These are phyloP conservation scores for Heliconius hewitsoni DNA, from an alignment of 1,140 invertebrate species.

Conservation along the genomic window DNA sequence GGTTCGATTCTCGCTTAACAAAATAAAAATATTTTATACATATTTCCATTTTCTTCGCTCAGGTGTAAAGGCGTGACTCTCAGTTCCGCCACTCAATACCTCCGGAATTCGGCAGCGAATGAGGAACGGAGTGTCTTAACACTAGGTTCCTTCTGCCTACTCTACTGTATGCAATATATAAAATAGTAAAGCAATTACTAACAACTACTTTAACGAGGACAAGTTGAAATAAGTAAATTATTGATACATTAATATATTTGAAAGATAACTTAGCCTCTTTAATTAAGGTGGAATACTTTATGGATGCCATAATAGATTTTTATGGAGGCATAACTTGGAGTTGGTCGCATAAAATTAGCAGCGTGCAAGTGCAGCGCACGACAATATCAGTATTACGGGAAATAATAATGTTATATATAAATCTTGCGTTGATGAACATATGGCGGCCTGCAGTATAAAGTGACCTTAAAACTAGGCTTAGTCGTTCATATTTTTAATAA, in stretches of 20 bases:
- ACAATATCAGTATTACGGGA: neutral
- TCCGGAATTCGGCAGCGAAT: too few relatives aligned
- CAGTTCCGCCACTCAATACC: too few relatives aligned
- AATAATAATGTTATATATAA: constrained; percentile 7
- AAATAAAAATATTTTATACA: too few relatives aligned
- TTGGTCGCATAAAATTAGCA: constrained; percentile 20
- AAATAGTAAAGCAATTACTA: constrained; percentile 1
- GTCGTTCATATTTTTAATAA: too few relatives aligned
- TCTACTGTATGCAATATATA: constrained; percentile 2
- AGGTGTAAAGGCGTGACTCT: too few relatives aligned
- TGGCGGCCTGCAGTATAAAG: neutral
- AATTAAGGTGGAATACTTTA: constrained; percentile 30
- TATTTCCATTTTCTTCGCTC: too few relatives aligned
- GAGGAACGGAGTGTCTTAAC: too few relatives aligned
- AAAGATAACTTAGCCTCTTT: constrained; percentile 40
- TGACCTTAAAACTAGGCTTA: neutral
- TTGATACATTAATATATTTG: constrained; percentile 42
- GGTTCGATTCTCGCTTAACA: too few relatives aligned
- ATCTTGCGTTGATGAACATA: constrained; percentile 1
- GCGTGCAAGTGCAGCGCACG: neutral
- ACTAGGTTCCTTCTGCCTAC: too few relatives aligned
- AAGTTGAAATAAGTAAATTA: constrained; percentile 50
- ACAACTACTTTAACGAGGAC: constrained; percentile 44
- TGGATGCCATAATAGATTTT: constrained; percentile 30
- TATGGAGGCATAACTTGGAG: constrained; percentile 23